These are phyloP conservation scores for Charaxes varanes DNA, from an alignment of 1,140 invertebrate genomes.

Conservation along the genomic window DNA sequence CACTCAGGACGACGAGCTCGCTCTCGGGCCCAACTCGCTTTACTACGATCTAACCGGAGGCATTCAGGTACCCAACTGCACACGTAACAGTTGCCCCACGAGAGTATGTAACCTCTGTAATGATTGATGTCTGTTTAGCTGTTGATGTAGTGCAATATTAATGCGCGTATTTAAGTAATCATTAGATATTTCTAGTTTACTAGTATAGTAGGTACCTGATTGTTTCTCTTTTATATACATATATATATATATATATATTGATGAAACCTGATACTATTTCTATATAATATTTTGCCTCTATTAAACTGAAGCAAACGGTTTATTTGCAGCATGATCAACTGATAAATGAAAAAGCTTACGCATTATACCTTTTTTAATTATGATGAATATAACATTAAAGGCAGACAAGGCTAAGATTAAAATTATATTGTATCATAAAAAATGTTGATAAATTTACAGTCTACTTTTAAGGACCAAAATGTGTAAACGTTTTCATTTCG, in stretches of 20 bases:
- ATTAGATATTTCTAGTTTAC: slow-evolving; percentile 19
- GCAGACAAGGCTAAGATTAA: not conserved
- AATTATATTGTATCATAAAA: not conserved
- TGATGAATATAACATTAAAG: no score
- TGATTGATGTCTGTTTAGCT: slow-evolving; percentile 31
- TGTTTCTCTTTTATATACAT: slow-evolving; percentile 44
- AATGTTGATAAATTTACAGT: no score
- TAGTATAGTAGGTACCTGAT: slow-evolving; percentile 64
- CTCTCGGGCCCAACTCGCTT: slow-evolving; percentile 65
- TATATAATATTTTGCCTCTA: no score
- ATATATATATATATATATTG: no score
- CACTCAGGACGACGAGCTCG: slow-evolving; percentile 70
- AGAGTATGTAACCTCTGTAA: slow-evolving; percentile 15
- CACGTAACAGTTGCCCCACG: slow-evolving; percentile 11
- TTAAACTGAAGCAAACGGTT: no score
- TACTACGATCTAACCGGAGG: slow-evolving; percentile 72
- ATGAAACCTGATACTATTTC: no score
- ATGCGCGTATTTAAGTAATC: not conserved
- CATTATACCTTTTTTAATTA: no score
- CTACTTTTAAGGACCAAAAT: no score
- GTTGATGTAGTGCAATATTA: not conserved
- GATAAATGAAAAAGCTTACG: not conserved
- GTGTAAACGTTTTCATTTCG: no score
- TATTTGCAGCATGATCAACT: slow-evolving; percentile 1
- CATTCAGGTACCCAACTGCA: slow-evolving; percentile 64